Base-by-base conservation (phyloP, 2,797 vertebrate species). In the Lagodon rhomboides region DNA sequence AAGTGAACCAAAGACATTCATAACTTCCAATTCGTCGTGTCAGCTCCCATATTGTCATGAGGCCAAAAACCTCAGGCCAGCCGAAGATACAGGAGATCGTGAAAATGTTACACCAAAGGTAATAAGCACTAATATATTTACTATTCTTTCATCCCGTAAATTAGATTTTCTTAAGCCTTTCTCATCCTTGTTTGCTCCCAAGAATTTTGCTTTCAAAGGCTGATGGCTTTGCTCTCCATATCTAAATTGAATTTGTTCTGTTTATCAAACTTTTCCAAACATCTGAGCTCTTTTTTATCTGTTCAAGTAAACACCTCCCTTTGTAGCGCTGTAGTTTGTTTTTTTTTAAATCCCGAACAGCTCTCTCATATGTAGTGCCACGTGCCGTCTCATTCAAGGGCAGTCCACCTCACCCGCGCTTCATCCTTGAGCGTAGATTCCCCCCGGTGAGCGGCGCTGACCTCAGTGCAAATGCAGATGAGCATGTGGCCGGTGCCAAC, bases 381-480 rank as follows among this genome's bases (percentile, higher is more conserved):
- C 3, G 47, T 86, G 81, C 68, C 5, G 61, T 65, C 75, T 72
- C 7, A 54, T 87, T 91, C 91, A 94, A 93, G 91, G 92, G 71
- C 91, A 87, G 86, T 64, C 67, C 38, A 12, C 65, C 65, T 90
- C 87, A 85, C 77, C 87, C 83, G 79, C 20, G 12, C 62, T 82
- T 85, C 78, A 88, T 90, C 90, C 85, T 88, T 80, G 70, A 81
- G 83, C 15, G 22, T 63, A 66, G 75, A 68, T 76, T 76, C 77
- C 73, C 82, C 67, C 66, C 1, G 41, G 78, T 16, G 77, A 88
- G 86, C 25, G 12, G 61, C 23, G 71, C 87, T 91, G 93, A 94
- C 93, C 93, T 91, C 87, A 68, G 87, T 88, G 85, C 82, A 85
- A 91, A 93, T 94, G 91, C 87, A 92, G 87, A 94, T 92, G 91